Conservation (phyloP, 2,113 vertebrate genomes). For the human (Homo sapiens) region GRCh38 chr5:20261001-20261500, state of each 20-base stretch:
- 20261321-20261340: neutral
- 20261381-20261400: neutral
- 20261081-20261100: neutral
- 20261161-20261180: neutral
- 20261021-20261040: neutral
- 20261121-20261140: neutral
- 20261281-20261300: neutral
- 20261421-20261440: neutral
- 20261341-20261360: neutral
- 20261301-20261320: neutral
- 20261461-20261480: no score
- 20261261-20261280: neutral
- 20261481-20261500: no score
- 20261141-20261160: neutral
- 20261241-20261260: neutral
- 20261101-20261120: neutral
- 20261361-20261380: neutral
- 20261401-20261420: neutral
- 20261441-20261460: neutral
- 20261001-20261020: neutral
- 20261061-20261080: neutral
- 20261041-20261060: neutral
- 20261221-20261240: neutral
- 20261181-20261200: neutral
- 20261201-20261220: neutral